Evolutionary conservation across 2,113 vertebrate species (phyloP), one percentile per base, ranked within the genome.

Genomic region (Cyanistes caeruleus): DNA sequence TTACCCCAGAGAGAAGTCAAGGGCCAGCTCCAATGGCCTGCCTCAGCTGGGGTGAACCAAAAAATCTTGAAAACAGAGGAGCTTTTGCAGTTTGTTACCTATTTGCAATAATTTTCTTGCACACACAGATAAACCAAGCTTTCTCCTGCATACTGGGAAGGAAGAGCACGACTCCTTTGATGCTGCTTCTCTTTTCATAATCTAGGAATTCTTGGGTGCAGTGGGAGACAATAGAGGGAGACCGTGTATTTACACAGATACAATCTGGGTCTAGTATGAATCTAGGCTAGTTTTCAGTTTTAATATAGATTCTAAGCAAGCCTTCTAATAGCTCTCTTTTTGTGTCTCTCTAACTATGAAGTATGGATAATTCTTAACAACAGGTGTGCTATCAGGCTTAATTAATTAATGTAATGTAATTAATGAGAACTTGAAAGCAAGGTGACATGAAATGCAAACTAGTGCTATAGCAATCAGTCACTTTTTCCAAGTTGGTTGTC

Each of bases 341-440:
- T 30, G 17, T 86, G 55, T 84, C 68, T 84, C 68, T 87, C 58
- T 90, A 95, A 76, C 59, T 43, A 92, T 67, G 78, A 94, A 91
- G 84, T 87, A 64, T 25, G 27, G 92, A 44, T 95, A 95, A 95
- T 96, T 93, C 79, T 78, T 93, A 81, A 92, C 94, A 97, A 96
- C 94, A 97, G 94, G 96, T 97, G 96, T 89, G 72, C 91, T 90
- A 96, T 93, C 86, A 92, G 91, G 90, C 72, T 87, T 95, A 97
- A 96, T 97, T 97, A 95, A 95, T 97, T 96, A 95, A 97, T 48
- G 60, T 96, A 88, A 96, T 95, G 94, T 97, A 97, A 97, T 95
- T 97, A 96, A 93, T 88, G 93, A 90, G 88, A 92, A 81, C 92
- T 95, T 93, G 83, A 96, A 95, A 95, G 95, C 96, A 96, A 97